These are phyloP conservation scores for Fregetta grallaria DNA, from an alignment of 2,113 vertebrate species.

Conservation along the genomic window DNA sequence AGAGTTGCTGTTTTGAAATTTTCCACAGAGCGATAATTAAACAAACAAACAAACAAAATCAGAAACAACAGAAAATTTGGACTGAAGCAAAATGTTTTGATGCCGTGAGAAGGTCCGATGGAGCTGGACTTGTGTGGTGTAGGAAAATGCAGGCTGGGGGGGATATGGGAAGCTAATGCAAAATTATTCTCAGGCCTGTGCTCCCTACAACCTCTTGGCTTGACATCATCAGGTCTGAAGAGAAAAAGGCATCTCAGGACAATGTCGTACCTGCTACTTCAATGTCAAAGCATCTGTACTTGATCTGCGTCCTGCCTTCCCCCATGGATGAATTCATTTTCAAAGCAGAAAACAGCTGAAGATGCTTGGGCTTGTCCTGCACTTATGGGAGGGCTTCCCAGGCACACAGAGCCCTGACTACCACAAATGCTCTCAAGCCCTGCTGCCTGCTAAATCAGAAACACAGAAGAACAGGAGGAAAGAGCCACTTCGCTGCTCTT, in stretches of 20 bases:
- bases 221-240: neutral
- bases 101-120: neutral
- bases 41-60: slow-evolving; percentile 54
- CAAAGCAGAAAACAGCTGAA: slow-evolving; percentile 12
- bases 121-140: neutral
- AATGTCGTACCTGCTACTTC: neutral
- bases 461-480: neutral
- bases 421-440: neutral
- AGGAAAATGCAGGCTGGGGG: neutral
- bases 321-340: neutral
- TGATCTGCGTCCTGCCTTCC: slow-evolving; percentile 30
- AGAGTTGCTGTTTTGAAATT: neutral
- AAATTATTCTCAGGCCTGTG: neutral
- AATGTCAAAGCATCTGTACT: neutral
- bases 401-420: neutral
- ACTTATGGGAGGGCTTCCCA: neutral
- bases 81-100: neutral
- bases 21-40: slow-evolving; percentile 26
- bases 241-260: slow-evolving; percentile 30
- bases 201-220: neutral
- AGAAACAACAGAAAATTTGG: slow-evolving; percentile 32
- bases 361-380: neutral
- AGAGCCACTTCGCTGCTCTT: neutral
- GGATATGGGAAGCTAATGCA: neutral
- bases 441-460: neutral